phyloP scores from a whole-genome alignment of 2,888 invertebrate genomes.

The Arrhopalites spinosus region DNA sequence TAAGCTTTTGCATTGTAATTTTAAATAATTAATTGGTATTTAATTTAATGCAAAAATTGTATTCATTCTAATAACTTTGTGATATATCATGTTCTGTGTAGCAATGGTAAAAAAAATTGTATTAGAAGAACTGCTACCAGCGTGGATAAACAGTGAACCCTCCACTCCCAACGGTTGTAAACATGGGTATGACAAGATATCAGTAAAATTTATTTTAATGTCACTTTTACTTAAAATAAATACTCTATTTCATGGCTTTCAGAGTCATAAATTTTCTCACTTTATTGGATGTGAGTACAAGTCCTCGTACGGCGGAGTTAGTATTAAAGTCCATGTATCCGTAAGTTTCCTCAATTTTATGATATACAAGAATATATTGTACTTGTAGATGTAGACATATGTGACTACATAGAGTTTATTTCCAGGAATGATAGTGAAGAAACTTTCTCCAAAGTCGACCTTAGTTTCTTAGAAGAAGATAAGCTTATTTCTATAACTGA shows the following conservation, averaged over 20 bases:
- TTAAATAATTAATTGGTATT: no score
- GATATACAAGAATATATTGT: background rate
- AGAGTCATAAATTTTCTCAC: slow-evolving; percentile 29
- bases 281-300: slow-evolving; percentile 23
- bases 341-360: slow-evolving; percentile 14
- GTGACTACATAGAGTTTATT: background rate
- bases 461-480: slow-evolving; percentile 31
- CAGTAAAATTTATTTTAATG: no score
- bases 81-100: background rate
- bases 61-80: background rate
- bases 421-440: slow-evolving; percentile 37
- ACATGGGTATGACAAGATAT: no score
- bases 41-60: no score
- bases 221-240: no score
- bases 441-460: slow-evolving; percentile 29
- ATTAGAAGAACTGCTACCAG: slow-evolving; percentile 28
- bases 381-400: background rate
- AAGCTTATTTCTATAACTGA: slow-evolving; percentile 32
- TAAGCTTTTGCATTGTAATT: no score
- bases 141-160: slow-evolving; percentile 30
- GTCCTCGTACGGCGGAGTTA: slow-evolving; percentile 14
- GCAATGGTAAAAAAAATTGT: slow-evolving; percentile 13
- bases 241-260: no score
- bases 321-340: slow-evolving; percentile 18
- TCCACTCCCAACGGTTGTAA: no score